These are phyloP conservation scores for Pantelozetes paolii DNA, from an alignment of 2,888 invertebrate species.

Conservation along the genomic window DNA sequence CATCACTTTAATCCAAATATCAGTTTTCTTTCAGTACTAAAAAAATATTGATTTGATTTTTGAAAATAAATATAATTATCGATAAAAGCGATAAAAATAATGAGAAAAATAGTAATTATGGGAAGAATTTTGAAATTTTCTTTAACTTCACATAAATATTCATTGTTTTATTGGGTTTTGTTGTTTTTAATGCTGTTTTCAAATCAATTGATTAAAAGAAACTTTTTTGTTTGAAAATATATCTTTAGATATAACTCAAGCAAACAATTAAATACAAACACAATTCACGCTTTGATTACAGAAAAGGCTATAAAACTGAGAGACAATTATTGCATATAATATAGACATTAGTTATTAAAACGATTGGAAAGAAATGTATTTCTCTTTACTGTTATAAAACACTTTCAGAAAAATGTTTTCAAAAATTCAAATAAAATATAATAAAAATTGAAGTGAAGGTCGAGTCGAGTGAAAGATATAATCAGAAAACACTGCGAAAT, in stretches of 20 bases:
- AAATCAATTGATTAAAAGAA: no score
- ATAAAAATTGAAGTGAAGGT: conserved; percentile 13
- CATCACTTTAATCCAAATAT: background rate
- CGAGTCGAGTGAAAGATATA: background rate
- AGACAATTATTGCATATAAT: background rate
- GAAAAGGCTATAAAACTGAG: conserved; percentile 3
- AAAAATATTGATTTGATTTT: no score
- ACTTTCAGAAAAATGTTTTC: no score
- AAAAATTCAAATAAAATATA: background rate
- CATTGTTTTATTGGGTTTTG: background rate
- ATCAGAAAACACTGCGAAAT: background rate
- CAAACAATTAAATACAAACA: background rate
- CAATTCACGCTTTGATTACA: conserved; percentile 16
- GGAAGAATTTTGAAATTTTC: background rate
- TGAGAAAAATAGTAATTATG: no score
- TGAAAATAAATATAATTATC: no score
- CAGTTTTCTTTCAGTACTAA: no score
- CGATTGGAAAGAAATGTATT: no score
- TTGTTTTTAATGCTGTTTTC: no score
- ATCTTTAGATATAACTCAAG: background rate
- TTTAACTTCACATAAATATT: background rate
- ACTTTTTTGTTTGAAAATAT: background rate
- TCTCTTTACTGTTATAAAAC: background rate
- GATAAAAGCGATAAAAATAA: no score
- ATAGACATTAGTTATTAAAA: background rate